Evolutionary conservation across 1,140 invertebrate genomes (phyloP).

Genomic region (Hylyphantes graminicola): DNA sequence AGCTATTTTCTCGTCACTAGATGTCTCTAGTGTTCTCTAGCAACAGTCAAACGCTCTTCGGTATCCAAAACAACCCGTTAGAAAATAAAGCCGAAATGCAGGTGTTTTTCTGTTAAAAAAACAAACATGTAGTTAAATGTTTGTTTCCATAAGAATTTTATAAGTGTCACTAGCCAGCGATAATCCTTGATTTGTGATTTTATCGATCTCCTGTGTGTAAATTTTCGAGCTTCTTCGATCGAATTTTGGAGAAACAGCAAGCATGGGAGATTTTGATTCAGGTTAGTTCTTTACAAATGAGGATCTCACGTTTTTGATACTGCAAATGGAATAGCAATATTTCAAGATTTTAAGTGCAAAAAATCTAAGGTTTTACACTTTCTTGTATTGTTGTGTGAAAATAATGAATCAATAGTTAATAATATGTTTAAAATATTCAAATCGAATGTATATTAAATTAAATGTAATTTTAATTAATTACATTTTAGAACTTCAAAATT

Average conservation of each 20-base stretch:
- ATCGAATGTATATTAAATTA: too few relatives aligned
- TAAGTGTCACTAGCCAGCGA: background rate
- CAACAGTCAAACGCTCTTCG: constrained; percentile 31
- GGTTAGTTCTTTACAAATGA: constrained; percentile 33
- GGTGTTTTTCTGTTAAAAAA: constrained; percentile 17
- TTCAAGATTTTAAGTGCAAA: too few relatives aligned
- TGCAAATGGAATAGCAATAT: too few relatives aligned
- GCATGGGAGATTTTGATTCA: constrained; percentile 58
- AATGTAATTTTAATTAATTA: too few relatives aligned
- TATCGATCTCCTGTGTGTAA: too few relatives aligned
- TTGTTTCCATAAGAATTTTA: background rate
- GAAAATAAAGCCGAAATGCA: constrained; percentile 35
- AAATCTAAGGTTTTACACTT: too few relatives aligned
- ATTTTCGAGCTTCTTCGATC: background rate
- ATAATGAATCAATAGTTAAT: too few relatives aligned
- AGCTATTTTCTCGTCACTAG: constrained; percentile 44
- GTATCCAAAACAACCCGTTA: constrained; percentile 58
- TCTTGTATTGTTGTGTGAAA: too few relatives aligned
- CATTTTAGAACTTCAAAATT: too few relatives aligned
- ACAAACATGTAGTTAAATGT: background rate
- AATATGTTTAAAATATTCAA: too few relatives aligned
- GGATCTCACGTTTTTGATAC: too few relatives aligned
- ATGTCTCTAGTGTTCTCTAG: constrained; percentile 59
- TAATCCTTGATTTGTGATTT: too few relatives aligned
- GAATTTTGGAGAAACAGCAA: background rate